Evolutionary conservation across 2,113 vertebrate species (phyloP).

Genomic region (Sylvilagus bachmani): DNA sequence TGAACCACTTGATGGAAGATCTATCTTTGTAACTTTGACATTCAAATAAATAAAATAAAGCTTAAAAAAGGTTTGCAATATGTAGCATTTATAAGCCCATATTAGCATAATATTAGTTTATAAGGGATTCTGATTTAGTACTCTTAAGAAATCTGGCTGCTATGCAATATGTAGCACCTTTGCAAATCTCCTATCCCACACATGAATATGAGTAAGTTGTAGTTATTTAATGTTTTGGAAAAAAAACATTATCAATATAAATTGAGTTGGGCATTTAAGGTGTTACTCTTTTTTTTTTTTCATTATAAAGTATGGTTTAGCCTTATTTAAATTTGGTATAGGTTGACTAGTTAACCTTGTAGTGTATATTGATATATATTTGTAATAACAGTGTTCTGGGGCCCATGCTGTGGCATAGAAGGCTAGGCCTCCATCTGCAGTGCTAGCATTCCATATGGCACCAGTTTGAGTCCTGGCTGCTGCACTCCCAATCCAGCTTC

Average conservation of each 20-base stretch:
- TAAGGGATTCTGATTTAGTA: constrained; percentile 33
- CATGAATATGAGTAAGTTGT: background rate
- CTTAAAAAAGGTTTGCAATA: background rate
- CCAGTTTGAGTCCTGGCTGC: too few species aligned
- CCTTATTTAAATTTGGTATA: constrained; percentile 38
- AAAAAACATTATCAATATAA: background rate
- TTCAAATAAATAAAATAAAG: too few species aligned
- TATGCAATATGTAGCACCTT: background rate
- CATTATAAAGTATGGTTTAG: constrained; percentile 3
- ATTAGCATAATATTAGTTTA: constrained; percentile 15
- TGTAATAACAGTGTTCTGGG: background rate
- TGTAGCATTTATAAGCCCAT: constrained; percentile 19
- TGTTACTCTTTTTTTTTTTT: constrained; percentile 32
- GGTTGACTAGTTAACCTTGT: constrained; percentile 32
- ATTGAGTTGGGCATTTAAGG: constrained; percentile 35
- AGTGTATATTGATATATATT: background rate
- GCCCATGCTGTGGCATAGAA: too few species aligned
- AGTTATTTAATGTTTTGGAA: constrained; percentile 40
- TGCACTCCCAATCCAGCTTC: too few species aligned
- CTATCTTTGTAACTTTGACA: too few species aligned
- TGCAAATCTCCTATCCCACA: background rate
- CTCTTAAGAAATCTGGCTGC: constrained; percentile 39
- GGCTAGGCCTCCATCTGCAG: too few species aligned
- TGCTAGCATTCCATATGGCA: too few species aligned
- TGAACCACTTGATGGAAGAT: too few species aligned